Evolutionary conservation across 2,888 invertebrate species (phyloP).

Genomic region (Calephelis perditalis): DNA sequence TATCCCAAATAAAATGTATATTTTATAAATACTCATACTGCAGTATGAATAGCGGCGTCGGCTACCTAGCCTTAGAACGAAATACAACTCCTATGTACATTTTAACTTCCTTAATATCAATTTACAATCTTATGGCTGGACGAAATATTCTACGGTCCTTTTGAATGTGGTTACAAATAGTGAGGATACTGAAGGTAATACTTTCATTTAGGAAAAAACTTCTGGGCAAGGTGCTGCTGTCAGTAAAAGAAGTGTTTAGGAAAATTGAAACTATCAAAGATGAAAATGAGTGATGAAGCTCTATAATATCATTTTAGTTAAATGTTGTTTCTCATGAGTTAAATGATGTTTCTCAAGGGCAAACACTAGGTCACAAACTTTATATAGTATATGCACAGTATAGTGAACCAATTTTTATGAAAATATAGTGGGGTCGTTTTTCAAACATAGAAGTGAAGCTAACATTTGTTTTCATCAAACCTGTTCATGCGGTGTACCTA

Average conservation of each 20-base stretch:
- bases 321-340: too few relatives aligned
- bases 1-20: conserved; percentile 65
- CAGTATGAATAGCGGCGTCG: conserved; percentile 38
- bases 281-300: too few relatives aligned
- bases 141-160: conserved; percentile 13
- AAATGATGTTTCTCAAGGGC: background rate
- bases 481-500: too few relatives aligned
- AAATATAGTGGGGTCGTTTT: too few relatives aligned
- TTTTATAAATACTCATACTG: conserved; percentile 57
- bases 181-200: background rate
- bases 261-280: too few relatives aligned
- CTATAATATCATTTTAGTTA: too few relatives aligned
- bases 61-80: conserved; percentile 8
- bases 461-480: too few relatives aligned
- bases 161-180: conserved; percentile 12
- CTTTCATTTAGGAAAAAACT: too few relatives aligned
- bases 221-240: too few relatives aligned
- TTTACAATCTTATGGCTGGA: conserved; percentile 11
- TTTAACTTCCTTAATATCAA: conserved; percentile 10
- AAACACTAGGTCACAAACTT: background rate
- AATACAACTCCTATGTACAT: conserved; percentile 6
- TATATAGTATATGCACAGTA: background rate
- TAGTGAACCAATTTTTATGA: too few relatives aligned
- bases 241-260: too few relatives aligned
- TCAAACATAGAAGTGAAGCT: too few relatives aligned